Evolutionary conservation across 2,113 vertebrate genomes (phyloP).

Genomic region (Sylvia atricapilla): DNA sequence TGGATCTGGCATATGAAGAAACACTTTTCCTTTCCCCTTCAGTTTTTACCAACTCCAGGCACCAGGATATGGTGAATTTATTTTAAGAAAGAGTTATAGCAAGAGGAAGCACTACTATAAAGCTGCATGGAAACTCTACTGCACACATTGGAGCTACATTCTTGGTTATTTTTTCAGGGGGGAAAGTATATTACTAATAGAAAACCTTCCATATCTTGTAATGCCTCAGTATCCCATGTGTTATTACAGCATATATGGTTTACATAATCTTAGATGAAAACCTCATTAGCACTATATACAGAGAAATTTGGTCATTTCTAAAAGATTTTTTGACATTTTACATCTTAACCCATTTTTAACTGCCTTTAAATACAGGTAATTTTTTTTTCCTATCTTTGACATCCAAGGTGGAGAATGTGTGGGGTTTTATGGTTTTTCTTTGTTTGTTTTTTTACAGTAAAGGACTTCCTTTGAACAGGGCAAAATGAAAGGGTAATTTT

Average conservation of each 20-base stretch:
- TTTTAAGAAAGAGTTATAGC: not conserved
- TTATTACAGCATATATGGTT: not conserved
- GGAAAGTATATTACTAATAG: not conserved
- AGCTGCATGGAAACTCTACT: not conserved
- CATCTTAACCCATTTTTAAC: not conserved
- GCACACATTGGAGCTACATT: not conserved
- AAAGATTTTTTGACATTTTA: not conserved
- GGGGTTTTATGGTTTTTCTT: not conserved
- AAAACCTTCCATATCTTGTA: not conserved
- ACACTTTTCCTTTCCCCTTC: not conserved
- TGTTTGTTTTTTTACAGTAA: not conserved
- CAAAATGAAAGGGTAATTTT: not conserved
- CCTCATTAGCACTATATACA: not conserved
- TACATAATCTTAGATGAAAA: not conserved
- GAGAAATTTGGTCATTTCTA: not conserved
- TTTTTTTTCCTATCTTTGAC: not conserved
- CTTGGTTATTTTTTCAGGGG: not conserved
- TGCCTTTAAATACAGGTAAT: not conserved
- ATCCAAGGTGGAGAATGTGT: not conserved
- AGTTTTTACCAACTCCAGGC: not conserved
- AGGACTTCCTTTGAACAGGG: not conserved
- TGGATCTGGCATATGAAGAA: not conserved
- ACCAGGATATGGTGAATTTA: not conserved
- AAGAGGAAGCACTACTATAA: not conserved
- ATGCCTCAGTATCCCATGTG: not conserved